Conservation (phyloP, 2,888 invertebrate species). For the Ypsolopha sequella region DNA sequence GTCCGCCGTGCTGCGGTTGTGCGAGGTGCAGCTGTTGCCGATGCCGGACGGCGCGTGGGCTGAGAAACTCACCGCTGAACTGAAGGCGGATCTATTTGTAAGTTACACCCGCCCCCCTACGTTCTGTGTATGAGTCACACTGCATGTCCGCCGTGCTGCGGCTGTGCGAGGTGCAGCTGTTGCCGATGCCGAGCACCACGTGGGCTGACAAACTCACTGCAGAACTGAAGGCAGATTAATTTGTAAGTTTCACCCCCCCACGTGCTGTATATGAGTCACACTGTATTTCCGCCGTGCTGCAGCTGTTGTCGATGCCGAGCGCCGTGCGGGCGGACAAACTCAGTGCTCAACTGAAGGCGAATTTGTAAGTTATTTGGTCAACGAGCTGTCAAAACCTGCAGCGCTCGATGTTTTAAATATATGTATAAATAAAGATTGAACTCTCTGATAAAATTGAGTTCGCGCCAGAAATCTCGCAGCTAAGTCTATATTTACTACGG, state of each 20-base stretch:
- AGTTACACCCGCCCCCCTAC: slow-evolving; percentile 20
- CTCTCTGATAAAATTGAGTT: too few relatives aligned
- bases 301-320: slow-evolving; percentile 74
- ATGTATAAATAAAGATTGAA: too few relatives aligned
- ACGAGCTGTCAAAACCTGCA: too few relatives aligned
- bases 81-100: slow-evolving; percentile 75
- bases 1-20: slow-evolving; percentile 74
- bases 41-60: slow-evolving; percentile 75
- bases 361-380: slow-evolving; percentile 76
- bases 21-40: slow-evolving; percentile 74
- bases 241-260: slow-evolving; percentile 53
- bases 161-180: slow-evolving; percentile 71
- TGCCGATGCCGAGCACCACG: slow-evolving; percentile 73
- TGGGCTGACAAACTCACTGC: slow-evolving; percentile 75
- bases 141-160: slow-evolving; percentile 75
- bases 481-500: too few relatives aligned
- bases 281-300: slow-evolving; percentile 74
- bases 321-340: slow-evolving; percentile 74
- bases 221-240: slow-evolving; percentile 72
- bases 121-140: slow-evolving; percentile 21
- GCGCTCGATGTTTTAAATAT: too few relatives aligned
- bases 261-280: slow-evolving; percentile 21
- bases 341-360: slow-evolving; percentile 71
- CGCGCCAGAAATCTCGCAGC: too few relatives aligned
- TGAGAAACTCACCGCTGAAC: slow-evolving; percentile 66